Evolutionary conservation across 1,140 invertebrate species (phyloP).

Genomic region (Orius laevigatus): DNA sequence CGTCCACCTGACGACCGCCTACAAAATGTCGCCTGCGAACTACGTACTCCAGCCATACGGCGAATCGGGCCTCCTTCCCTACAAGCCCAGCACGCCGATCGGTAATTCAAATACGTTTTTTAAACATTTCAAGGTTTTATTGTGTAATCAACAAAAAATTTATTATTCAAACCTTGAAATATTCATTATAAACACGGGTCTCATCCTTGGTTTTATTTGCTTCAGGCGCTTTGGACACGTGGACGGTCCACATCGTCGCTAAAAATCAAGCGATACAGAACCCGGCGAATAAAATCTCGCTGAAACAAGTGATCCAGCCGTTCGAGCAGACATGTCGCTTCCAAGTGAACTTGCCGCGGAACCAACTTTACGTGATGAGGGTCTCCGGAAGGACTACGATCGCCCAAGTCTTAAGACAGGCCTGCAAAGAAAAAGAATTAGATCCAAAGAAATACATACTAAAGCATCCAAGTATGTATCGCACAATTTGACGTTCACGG

Average conservation of each 20-base stretch:
- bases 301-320: slow-evolving; percentile 35
- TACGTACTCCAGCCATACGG: slow-evolving; percentile 53
- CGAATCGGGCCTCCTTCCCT: slow-evolving; percentile 42
- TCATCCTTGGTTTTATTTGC: slow-evolving; percentile 10
- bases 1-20: slow-evolving; percentile 53
- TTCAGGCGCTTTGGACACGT: slow-evolving; percentile 33
- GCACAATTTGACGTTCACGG: not conserved
- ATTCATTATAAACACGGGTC: not conserved
- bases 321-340: slow-evolving; percentile 57
- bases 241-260: slow-evolving; percentile 40
- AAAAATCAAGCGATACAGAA: slow-evolving; percentile 27
- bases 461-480: slow-evolving; percentile 52
- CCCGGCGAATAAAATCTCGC: slow-evolving; percentile 24
- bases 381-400: slow-evolving; percentile 49
- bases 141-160: not conserved
- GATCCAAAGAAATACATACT: slow-evolving; percentile 60
- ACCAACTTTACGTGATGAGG: slow-evolving; percentile 62
- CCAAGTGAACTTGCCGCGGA: slow-evolving; percentile 64
- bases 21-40: slow-evolving; percentile 52
- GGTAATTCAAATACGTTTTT: slow-evolving; percentile 26
- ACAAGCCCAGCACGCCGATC: slow-evolving; percentile 66
- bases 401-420: slow-evolving; percentile 47
- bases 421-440: slow-evolving; percentile 66
- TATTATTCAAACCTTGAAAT: not conserved
- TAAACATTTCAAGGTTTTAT: not conserved